These are phyloP conservation scores for Ganaspis brasiliensis DNA, from an alignment of 2,888 invertebrate genomes.

Conservation along the genomic window DNA sequence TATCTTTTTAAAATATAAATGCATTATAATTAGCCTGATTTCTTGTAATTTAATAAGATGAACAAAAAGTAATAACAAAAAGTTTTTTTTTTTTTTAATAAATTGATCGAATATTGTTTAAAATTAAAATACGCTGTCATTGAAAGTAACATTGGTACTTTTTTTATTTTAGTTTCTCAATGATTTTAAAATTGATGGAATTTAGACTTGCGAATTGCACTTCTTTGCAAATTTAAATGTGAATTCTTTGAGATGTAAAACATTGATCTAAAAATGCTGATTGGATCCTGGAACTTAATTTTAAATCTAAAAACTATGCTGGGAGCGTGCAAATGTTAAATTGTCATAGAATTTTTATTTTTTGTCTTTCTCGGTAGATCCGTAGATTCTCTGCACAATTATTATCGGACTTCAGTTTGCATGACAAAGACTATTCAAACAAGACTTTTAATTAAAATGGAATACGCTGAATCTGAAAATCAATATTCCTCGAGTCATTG, in stretches of 20 bases:
- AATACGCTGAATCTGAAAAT: conserved; percentile 6
- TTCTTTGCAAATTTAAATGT: neutral
- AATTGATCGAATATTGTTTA: too few relatives aligned
- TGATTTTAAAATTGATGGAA: neutral
- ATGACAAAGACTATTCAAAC: neutral
- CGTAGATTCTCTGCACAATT: neutral
- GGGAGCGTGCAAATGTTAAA: neutral
- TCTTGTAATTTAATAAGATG: too few relatives aligned
- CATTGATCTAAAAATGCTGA: conserved; percentile 8
- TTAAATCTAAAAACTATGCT: neutral
- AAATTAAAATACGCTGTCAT: too few relatives aligned
- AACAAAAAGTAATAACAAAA: too few relatives aligned
- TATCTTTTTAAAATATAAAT: too few relatives aligned
- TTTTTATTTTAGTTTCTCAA: neutral
- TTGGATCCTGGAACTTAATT: neutral
- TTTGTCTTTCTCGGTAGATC: neutral
- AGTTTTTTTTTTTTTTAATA: too few relatives aligned
- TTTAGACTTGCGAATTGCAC: neutral
- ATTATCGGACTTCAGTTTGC: neutral
- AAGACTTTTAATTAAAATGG: conserved; percentile 8
- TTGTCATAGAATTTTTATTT: neutral
- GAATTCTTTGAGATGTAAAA: conserved; percentile 3
- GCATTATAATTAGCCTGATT: too few relatives aligned
- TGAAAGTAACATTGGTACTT: too few relatives aligned
- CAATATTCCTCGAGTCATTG: neutral